Conservation (phyloP, 1,140 invertebrate genomes). For the Drosophila neocordata region DNA sequence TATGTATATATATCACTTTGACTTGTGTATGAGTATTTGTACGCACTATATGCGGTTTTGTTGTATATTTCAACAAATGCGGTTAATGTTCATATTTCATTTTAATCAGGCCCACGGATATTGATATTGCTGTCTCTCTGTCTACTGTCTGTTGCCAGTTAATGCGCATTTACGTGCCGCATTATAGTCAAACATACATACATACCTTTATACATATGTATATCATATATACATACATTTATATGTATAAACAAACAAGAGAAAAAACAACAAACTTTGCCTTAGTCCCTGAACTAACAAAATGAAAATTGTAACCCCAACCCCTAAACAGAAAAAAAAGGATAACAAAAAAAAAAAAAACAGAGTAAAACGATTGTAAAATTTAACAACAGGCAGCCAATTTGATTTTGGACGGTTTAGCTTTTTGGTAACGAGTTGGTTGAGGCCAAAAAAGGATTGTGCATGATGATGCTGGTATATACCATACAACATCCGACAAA, state of each 20-base stretch:
- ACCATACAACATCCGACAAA: slow-evolving; percentile 25
- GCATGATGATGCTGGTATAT: slow-evolving; percentile 9
- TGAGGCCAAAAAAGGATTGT: slow-evolving; percentile 25
- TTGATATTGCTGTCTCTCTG: slow-evolving; percentile 42
- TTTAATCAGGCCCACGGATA: slow-evolving; percentile 69
- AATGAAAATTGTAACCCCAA: slow-evolving; percentile 30
- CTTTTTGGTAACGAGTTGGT: slow-evolving; percentile 61
- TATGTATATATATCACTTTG: neutral
- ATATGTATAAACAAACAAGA: slow-evolving; percentile 20
- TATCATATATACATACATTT: slow-evolving; percentile 15
- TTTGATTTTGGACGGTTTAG: slow-evolving; percentile 69
- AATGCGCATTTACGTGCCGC: slow-evolving; percentile 67
- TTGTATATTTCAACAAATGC: slow-evolving; percentile 78
- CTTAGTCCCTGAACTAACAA: slow-evolving; percentile 44
- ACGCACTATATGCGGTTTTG: slow-evolving; percentile 62
- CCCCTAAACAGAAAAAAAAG: slow-evolving; percentile 10
- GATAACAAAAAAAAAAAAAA: neutral
- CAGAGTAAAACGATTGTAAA: slow-evolving; percentile 58
- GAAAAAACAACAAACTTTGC: slow-evolving; percentile 73
- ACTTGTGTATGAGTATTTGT: slow-evolving; percentile 43
- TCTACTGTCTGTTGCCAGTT: slow-evolving; percentile 37
- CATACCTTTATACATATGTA: slow-evolving; percentile 9
- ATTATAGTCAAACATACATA: slow-evolving; percentile 42
- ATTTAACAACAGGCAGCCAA: slow-evolving; percentile 68
- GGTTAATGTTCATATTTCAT: slow-evolving; percentile 80